These are phyloP conservation scores for Thalassarche chlororhynchos DNA, from an alignment of 2,113 vertebrate genomes.

Conservation along the genomic window DNA sequence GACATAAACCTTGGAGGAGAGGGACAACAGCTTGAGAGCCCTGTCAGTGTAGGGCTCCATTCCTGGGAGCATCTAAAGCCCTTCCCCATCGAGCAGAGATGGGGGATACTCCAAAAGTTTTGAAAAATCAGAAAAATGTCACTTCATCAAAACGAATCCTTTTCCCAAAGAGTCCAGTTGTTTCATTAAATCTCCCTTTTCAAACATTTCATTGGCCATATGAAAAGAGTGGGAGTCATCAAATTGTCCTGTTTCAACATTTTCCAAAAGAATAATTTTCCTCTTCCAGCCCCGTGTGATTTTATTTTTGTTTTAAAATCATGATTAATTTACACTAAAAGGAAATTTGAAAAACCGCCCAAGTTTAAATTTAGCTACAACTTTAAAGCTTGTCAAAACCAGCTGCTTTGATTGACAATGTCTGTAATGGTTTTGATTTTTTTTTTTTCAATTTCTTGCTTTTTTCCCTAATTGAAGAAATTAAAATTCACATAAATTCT, in stretches of 20 bases:
- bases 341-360: background rate
- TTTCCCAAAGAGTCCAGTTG: background rate
- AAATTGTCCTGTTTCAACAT: background rate
- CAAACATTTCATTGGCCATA: background rate
- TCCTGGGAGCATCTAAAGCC: background rate
- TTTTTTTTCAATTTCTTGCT: background rate
- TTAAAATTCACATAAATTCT: background rate
- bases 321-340: slow-evolving; percentile 50
- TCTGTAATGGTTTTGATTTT: background rate
- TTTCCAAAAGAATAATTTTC: background rate
- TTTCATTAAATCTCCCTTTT: background rate
- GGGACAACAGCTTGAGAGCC: background rate
- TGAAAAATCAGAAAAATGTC: background rate
- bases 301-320: slow-evolving; percentile 2
- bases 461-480: background rate
- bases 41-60: rapidly evolving
- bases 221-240: background rate
- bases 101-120: background rate
- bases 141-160: rapidly evolving
- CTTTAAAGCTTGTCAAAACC: background rate
- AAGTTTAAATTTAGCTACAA: background rate
- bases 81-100: background rate
- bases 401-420: background rate
- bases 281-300: background rate
- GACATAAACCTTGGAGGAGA: background rate